Base-by-base conservation (phyloP, 2,797 vertebrate genomes). In the Clarias pachynema region DNA sequence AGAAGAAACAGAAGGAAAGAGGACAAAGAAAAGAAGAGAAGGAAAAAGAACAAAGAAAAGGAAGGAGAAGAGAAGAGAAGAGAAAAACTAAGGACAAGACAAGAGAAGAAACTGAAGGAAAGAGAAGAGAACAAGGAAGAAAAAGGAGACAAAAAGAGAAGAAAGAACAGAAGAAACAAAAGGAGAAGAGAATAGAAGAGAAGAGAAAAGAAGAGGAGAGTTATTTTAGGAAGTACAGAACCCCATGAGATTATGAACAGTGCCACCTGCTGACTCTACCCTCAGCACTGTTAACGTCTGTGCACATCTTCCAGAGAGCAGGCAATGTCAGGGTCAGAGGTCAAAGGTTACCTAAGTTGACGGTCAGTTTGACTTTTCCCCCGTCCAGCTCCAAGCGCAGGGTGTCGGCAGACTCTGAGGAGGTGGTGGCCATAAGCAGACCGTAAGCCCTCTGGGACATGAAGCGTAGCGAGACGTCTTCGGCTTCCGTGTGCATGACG, bases 361-460 rank as follows among this genome's bases (percentile, higher is more conserved):
- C 96, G 65, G 97, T 98, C 90, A 99, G 97, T 85, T 96, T 98
- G 92, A 99, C 96, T 93, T 96, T 94, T 81, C 97, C 97, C 14
- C 96, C 97, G 18, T 99, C 98, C 92, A 99, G 95, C 95, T 99
- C 98, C 40, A 99, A 94, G 80, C 97, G 96, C 89, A 99, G 95
- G 0, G 97, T 98, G 93, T 99, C 97, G 0, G 98, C 98, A 0
- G 98, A 99, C 91, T 98, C 96, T 90, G 97, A 96, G 34, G 98
- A 98, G 85, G 97, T 98, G 91, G 97, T 99, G 92, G 98, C 97
- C 94, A 98, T 93, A 91, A 99, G 96, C 82, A 99, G 94, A 24
- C 98, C 98, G 9, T 96, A 99, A 73, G 98, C 97, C 29, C 97
- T 94, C 92, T 98, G 97, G 85, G 97, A 98, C 97, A 97, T 97